Evolutionary conservation across 2,113 vertebrate genomes (phyloP).

Genomic region (Lates calcarifer): DNA sequence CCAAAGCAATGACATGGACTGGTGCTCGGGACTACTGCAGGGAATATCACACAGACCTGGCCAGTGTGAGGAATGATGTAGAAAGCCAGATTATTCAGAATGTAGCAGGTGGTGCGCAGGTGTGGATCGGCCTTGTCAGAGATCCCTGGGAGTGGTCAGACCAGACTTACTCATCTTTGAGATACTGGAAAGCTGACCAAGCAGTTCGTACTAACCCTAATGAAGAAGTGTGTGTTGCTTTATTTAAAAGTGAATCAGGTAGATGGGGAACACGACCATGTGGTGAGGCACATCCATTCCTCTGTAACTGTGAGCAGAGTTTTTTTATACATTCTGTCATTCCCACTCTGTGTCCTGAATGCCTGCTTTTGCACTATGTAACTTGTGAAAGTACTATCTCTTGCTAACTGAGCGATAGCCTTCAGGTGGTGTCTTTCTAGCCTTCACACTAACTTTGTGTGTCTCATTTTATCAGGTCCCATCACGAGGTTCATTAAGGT

Average conservation of each 20-base stretch:
- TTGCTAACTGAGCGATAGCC: too few relatives aligned
- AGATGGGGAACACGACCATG: conserved; percentile 3
- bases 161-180: background rate
- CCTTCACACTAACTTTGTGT: too few relatives aligned
- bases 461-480: too few relatives aligned
- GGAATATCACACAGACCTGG: conserved; percentile 9
- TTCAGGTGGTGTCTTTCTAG: too few relatives aligned
- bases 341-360: too few relatives aligned
- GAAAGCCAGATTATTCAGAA: background rate
- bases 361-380: too few relatives aligned
- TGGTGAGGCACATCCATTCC: background rate
- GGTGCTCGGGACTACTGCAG: conserved; percentile 34
- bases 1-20: accelerated
- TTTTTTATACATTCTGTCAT: too few relatives aligned
- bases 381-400: too few relatives aligned
- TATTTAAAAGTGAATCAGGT: background rate
- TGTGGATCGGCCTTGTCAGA: conserved; percentile 40
- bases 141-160: conserved; percentile 43
- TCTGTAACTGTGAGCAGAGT: conserved; percentile 28
- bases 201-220: accelerated
- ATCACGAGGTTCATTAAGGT: too few relatives aligned
- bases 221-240: background rate
- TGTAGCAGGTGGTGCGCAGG: accelerated
- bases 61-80: conserved; percentile 26
- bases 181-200: background rate